Evolutionary conservation across 2,113 vertebrate genomes (phyloP).

Genomic region (Oxygymnocypris stewartii): DNA sequence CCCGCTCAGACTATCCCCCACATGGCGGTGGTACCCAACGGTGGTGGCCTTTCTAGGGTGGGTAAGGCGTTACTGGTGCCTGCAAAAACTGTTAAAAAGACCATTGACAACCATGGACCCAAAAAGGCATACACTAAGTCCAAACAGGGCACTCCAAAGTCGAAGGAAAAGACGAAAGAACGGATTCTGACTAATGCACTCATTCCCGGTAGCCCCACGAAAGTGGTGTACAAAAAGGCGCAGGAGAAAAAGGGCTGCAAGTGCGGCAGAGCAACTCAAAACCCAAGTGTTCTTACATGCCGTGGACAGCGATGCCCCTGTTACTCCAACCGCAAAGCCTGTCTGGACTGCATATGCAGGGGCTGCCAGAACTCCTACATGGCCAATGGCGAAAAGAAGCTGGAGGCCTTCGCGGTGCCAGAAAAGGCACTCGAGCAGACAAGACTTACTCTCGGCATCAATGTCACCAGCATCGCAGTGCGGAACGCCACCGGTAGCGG

Average conservation of each 20-base stretch:
- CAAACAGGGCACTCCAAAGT: slow-evolving; percentile 89
- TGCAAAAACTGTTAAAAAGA: slow-evolving; percentile 91
- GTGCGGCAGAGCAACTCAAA: slow-evolving; percentile 98
- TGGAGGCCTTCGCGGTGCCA: slow-evolving; percentile 98
- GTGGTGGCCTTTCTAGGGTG: slow-evolving; percentile 89
- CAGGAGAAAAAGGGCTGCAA: slow-evolving; percentile 99
- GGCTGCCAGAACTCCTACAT: slow-evolving; percentile 99
- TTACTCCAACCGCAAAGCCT: slow-evolving; percentile 99
- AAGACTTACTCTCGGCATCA: slow-evolving; percentile 98
- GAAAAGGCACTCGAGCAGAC: slow-evolving; percentile 99
- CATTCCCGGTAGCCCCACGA: slow-evolving; percentile 91
- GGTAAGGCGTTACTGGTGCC: slow-evolving; percentile 89
- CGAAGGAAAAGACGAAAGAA: slow-evolving; percentile 90
- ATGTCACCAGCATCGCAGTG: slow-evolving; percentile 95
- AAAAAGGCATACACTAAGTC: slow-evolving; percentile 96
- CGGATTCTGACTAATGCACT: slow-evolving; percentile 85
- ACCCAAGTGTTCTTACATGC: slow-evolving; percentile 99
- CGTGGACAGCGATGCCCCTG: slow-evolving; percentile 99
- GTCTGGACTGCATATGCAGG: slow-evolving; percentile 98
- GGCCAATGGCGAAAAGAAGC: slow-evolving; percentile 99
- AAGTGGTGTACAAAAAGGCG: slow-evolving; percentile 96
- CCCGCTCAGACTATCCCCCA: slow-evolving; percentile 68
- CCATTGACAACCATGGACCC: slow-evolving; percentile 88
- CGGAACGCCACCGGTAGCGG: slow-evolving; percentile 85
- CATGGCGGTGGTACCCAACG: slow-evolving; percentile 89